Base-by-base conservation (phyloP, 2,797 vertebrate species). In the Stomatorhinus walkeri region DNA sequence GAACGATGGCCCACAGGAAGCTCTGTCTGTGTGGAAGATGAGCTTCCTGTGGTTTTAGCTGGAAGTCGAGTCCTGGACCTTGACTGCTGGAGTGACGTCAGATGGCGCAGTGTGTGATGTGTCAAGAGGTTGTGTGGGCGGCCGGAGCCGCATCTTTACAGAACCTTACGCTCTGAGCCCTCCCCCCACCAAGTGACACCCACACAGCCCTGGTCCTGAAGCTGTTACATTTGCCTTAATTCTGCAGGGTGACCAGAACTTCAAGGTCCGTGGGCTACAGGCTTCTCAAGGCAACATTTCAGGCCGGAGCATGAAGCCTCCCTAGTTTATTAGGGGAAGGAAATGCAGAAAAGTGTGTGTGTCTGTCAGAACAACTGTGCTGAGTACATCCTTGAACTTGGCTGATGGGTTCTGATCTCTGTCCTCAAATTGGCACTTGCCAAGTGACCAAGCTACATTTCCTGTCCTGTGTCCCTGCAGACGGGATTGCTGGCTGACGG, bases 401-500 rank as follows among this genome's bases (percentile, higher is more conserved):
- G 51, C 28, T 61, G 22, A 24, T 14, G 68, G 19, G 49, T 28
- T 40, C 72, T n/a, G 72, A 79, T 76, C 28, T 3, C 64, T 43
- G 32, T 40, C 36, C 24, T 68, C 24, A 68, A 32, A 14, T 32
- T 32, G 61, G 10, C 24, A 32, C 24, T 32, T 68, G 8, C 8
- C 0, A 0, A 24, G 61, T 40, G 12, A 7, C 36, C 36, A 43
- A 19, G 36, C 72, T 40, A 4, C 19, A 24, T 84, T 46, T n/a
- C 6, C 22, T 46, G 19, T 8, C 46, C 4, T 51, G 32, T 81
- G 79, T 24, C 46, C 22, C n/a, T 93, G 94, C 97, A 98, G 94
- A 96, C 96, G 1, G 97, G 97, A 88, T 95, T 99, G 92, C 94
- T 98, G 28, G 96, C 96, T 89, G 98, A 98, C 79, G 97, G 96